Percentiles rank a stretch among this genome's conserved stretches.
Evolutionary conservation across 2,888 invertebrate genomes (phyloP).

Genomic region (Syritta pipiens): DNA sequence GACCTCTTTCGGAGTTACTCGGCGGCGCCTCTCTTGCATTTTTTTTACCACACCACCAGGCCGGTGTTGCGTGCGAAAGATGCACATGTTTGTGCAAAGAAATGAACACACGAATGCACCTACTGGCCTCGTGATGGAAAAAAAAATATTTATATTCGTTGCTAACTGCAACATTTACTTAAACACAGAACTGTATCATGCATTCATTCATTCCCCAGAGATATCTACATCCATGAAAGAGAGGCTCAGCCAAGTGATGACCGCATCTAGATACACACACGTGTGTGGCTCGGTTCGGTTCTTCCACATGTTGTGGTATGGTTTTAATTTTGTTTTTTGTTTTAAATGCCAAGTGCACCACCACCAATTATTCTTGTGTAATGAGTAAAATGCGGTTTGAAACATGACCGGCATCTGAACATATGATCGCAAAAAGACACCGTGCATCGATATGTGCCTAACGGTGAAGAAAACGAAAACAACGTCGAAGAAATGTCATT

Average conservation of each 20-base stretch:
- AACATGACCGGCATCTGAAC: slow-evolving; percentile 47
- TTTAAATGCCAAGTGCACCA: slow-evolving; percentile 66
- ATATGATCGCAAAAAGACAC: slow-evolving; percentile 41
- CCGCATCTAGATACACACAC: slow-evolving; percentile 36
- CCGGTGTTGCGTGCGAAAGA: background rate
- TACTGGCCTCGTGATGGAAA: slow-evolving; percentile 30
- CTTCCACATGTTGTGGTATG: slow-evolving; percentile 44
- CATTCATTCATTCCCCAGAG: slow-evolving; percentile 14
- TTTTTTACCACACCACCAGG: too few relatives aligned
- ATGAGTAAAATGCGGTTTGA: slow-evolving; percentile 62
- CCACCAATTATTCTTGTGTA: slow-evolving; percentile 61
- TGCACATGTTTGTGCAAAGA: too few relatives aligned
- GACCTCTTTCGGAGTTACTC: background rate
- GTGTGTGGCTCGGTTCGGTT: slow-evolving; percentile 28
- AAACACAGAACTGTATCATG: slow-evolving; percentile 14
- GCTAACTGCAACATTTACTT: slow-evolving; percentile 20
- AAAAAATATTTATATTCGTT: slow-evolving; percentile 4
- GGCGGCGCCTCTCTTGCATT: background rate
- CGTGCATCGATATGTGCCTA: slow-evolving; percentile 12
- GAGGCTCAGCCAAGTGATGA: slow-evolving; percentile 14
- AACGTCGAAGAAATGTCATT: slow-evolving; percentile 39
- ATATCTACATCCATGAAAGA: slow-evolving; percentile 37
- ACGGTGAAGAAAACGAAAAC: background rate
- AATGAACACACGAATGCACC: slow-evolving; percentile 19
- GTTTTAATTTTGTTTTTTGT: slow-evolving; percentile 53